A percentile compares a stretch with the other conserved stretches of the same genome.
phyloP scores from a whole-genome alignment of 2,797 vertebrate species.

The Pitangus sulphuratus region DNA sequence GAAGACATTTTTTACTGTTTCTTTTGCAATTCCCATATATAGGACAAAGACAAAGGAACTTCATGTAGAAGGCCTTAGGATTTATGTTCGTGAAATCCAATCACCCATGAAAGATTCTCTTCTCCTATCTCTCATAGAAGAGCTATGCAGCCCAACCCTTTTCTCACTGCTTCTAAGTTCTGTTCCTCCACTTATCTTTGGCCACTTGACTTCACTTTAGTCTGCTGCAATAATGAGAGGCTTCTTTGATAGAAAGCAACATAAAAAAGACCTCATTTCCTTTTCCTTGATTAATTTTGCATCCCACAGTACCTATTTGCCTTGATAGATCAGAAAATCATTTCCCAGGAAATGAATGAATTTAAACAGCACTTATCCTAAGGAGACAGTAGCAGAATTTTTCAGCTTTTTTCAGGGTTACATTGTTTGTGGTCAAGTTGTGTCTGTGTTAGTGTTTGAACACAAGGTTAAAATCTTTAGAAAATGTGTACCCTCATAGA shows the following conservation, averaged over 20 bases:
- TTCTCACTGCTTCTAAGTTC: background rate
- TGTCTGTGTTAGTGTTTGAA: background rate
- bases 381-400: background rate
- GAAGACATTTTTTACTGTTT: background rate
- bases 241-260: conserved; percentile 13
- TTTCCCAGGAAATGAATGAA: conserved; percentile 25
- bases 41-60: background rate
- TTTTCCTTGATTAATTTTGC: conserved; percentile 53
- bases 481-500: background rate
- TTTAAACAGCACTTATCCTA: conserved; percentile 38
- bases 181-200: background rate
- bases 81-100: background rate
- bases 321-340: conserved; percentile 45
- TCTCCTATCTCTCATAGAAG: background rate
- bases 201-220: conserved; percentile 23
- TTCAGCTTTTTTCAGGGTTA: background rate
- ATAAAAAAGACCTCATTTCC: conserved; percentile 18
- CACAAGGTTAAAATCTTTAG: background rate
- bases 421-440: background rate
- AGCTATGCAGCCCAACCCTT: background rate
- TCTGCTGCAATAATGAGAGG: background rate
- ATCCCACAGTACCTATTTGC: conserved; percentile 45
- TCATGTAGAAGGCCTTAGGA: background rate
- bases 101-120: background rate
- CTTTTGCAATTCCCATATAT: background rate